Percentiles rank a stretch among this genome's conserved stretches.
Evolutionary conservation across 2,797 vertebrate genomes (phyloP).

Genomic region (Anguilla marmorata): DNA sequence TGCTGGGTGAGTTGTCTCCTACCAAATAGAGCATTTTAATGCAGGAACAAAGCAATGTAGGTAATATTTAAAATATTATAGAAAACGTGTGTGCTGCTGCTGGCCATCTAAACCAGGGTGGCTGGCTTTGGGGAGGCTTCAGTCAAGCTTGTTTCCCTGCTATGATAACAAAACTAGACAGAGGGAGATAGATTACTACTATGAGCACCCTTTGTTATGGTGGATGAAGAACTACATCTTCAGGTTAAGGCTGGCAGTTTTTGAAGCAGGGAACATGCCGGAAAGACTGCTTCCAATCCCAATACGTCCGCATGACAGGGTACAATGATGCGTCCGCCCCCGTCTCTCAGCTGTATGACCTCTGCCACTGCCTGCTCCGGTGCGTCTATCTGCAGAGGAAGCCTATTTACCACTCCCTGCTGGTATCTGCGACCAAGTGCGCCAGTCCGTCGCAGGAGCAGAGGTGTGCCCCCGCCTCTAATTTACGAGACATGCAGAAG

Average conservation of each 20-base stretch:
- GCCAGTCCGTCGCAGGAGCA: constrained; percentile 76
- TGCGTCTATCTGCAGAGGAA: constrained; percentile 79
- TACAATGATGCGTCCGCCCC: constrained; percentile 81
- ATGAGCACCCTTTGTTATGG: neutral
- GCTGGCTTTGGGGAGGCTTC: neutral
- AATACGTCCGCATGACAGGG: constrained; percentile 63
- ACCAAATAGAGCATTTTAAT: neutral
- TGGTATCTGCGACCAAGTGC: constrained; percentile 70
- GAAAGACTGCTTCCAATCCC: neutral
- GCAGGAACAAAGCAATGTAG: neutral
- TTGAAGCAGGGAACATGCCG: neutral
- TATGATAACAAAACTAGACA: neutral
- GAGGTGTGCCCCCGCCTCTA: constrained; percentile 65
- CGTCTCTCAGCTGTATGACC: constrained; percentile 64
- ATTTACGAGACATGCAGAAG: neutral
- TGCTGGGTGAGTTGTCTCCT: constrained; percentile 78
- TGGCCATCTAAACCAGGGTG: neutral
- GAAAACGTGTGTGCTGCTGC: neutral
- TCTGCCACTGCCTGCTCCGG: constrained; percentile 80
- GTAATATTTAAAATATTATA: neutral
- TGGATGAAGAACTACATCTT: neutral
- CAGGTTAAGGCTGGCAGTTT: neutral
- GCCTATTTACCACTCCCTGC: constrained; percentile 77
- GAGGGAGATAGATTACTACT: neutral
- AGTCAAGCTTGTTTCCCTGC: neutral